Evolutionary conservation across 2,888 invertebrate genomes (phyloP).

Genomic region (Lepetodrilus schrolli): DNA sequence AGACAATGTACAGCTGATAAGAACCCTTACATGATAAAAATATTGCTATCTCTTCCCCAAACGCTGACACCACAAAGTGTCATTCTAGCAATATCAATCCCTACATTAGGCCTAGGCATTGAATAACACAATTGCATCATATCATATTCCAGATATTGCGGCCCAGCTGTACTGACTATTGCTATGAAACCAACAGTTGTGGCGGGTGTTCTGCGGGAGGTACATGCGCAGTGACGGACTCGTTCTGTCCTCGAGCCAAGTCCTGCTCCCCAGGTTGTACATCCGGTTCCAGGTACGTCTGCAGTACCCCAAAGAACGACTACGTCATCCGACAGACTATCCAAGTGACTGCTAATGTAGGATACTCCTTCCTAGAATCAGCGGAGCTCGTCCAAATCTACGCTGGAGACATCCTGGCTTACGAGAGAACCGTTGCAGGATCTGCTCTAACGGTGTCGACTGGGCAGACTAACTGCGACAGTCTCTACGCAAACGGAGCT

Average conservation of each 20-base stretch:
- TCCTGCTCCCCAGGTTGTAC: slow-evolving; percentile 25
- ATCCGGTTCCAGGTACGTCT: background rate
- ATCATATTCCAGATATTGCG: slow-evolving; percentile 45
- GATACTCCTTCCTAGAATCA: slow-evolving; percentile 43
- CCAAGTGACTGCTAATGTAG: slow-evolving; percentile 31
- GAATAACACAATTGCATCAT: too few relatives aligned
- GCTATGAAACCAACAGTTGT: slow-evolving; percentile 49
- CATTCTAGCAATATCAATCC: too few relatives aligned
- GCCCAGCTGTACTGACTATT: slow-evolving; percentile 46
- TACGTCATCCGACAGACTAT: slow-evolving; percentile 29
- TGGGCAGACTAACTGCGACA: background rate
- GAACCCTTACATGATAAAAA: too few relatives aligned
- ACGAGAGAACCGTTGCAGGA: slow-evolving; percentile 33
- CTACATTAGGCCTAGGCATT: too few relatives aligned
- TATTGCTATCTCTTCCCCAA: too few relatives aligned
- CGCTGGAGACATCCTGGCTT: slow-evolving; percentile 57
- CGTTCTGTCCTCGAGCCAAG: slow-evolving; percentile 32
- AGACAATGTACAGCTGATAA: too few relatives aligned
- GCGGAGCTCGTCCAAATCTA: slow-evolving; percentile 38
- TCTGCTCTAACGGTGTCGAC: slow-evolving; percentile 34
- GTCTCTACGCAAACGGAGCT: background rate
- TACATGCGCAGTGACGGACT: background rate
- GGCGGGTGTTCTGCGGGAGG: slow-evolving; percentile 32
- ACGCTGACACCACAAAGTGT: too few relatives aligned
- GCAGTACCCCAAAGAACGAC: background rate